Conservation (phyloP, 1,140 invertebrate species). For the Drosophila punjabiensis region DNA sequence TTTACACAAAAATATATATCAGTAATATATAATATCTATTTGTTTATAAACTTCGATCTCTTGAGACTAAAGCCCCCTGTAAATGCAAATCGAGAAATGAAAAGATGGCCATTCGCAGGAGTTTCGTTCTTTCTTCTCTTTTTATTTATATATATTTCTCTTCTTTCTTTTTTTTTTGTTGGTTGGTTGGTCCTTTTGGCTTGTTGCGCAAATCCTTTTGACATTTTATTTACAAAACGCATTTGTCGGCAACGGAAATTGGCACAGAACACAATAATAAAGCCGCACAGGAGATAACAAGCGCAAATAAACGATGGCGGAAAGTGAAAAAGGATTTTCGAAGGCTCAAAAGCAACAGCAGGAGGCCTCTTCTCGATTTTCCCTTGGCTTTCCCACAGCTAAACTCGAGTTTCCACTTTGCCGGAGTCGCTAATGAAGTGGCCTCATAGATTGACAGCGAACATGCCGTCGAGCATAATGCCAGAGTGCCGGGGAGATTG, state of each 20-base stretch:
- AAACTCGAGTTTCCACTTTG: slow-evolving; percentile 13
- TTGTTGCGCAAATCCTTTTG: slow-evolving; percentile 71
- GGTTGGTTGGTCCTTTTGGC: slow-evolving; percentile 28
- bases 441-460: slow-evolving; percentile 30
- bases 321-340: slow-evolving; percentile 33
- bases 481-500: slow-evolving; percentile 34
- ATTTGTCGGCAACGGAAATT: slow-evolving; percentile 78
- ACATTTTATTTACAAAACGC: slow-evolving; percentile 81
- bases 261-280: slow-evolving; percentile 78
- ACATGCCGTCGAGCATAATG: slow-evolving; percentile 13
- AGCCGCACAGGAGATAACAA: slow-evolving; percentile 63
- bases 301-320: slow-evolving; percentile 45
- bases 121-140: slow-evolving; percentile 6
- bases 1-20: not conserved
- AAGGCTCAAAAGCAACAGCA: slow-evolving; percentile 8
- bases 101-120: slow-evolving; percentile 7
- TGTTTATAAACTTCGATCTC: not conserved
- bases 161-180: slow-evolving; percentile 2
- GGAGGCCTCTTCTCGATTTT: not conserved
- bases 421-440: slow-evolving; percentile 42
- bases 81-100: slow-evolving; percentile 34
- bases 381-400: not conserved
- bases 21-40: not conserved
- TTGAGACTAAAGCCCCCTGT: not conserved
- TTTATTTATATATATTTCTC: not conserved